These are phyloP conservation scores for Hypanus sabinus DNA, from an alignment of 2,113 vertebrate genomes.

Conservation along the genomic window DNA sequence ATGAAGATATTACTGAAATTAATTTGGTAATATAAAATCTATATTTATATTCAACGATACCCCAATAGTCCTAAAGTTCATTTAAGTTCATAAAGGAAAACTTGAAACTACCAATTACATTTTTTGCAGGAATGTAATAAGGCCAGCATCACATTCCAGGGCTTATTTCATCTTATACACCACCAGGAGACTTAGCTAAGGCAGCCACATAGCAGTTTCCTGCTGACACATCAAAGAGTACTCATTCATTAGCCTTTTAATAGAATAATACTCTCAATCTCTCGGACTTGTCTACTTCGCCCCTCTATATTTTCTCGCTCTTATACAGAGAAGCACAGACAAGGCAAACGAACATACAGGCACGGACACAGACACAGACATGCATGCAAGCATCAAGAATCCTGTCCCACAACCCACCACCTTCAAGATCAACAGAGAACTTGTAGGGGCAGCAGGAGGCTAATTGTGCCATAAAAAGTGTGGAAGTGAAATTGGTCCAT, in stretches of 20 bases:
- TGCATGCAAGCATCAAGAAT: no score
- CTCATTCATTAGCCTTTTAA: background rate
- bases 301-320: background rate
- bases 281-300: background rate
- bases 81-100: background rate
- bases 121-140: no score
- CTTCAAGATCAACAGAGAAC: background rate
- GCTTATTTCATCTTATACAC: background rate
- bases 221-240: background rate
- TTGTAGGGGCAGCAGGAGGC: slow-evolving; percentile 49
- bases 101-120: background rate
- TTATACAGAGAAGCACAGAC: no score
- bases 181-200: background rate
- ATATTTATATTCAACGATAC: background rate
- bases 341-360: no score
- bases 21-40: background rate
- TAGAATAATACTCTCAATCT: background rate
- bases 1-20: background rate
- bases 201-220: background rate
- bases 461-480: slow-evolving; percentile 40
- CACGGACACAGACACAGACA: no score
- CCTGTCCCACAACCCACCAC: background rate
- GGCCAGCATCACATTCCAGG: background rate
- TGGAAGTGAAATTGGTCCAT: background rate
- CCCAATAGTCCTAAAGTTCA: background rate